These are phyloP conservation scores for Callyntrura sp. DNA, from an alignment of 2,888 invertebrate species.

Conservation along the genomic window DNA sequence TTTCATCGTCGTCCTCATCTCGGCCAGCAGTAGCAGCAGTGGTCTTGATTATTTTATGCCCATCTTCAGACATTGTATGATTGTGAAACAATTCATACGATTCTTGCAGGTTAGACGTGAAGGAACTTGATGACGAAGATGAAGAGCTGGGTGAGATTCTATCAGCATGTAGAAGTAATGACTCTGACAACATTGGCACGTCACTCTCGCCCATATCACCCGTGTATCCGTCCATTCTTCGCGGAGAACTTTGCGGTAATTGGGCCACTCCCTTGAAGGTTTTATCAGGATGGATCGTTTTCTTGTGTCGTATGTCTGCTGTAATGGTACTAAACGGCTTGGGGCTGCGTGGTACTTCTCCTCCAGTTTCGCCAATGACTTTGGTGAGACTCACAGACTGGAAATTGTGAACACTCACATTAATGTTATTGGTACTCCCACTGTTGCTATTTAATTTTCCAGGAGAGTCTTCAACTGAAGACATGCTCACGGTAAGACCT, in stretches of 20 bases:
- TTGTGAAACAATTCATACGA: constrained; percentile 80
- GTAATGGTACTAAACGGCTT: constrained; percentile 23
- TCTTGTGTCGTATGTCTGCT: constrained; percentile 4
- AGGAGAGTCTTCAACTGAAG: constrained; percentile 44
- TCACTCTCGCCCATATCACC: constrained; percentile 36
- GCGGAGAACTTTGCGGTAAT: constrained; percentile 15
- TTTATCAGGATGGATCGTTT: constrained; percentile 45
- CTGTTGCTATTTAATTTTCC: neutral
- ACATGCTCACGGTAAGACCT: constrained; percentile 64
- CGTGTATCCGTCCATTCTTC: constrained; percentile 73
- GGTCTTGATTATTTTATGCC: constrained; percentile 12
- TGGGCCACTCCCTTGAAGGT: neutral
- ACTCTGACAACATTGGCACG: constrained; percentile 64
- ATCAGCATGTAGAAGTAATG: constrained; percentile 67
- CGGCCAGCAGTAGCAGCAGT: constrained; percentile 2
- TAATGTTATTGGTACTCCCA: constrained; percentile 33
- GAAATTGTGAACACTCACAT: constrained; percentile 3
- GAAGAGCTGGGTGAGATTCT: constrained; percentile 76
- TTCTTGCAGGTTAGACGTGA: constrained; percentile 79
- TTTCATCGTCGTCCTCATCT: constrained; percentile 51
- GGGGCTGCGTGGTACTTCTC: neutral
- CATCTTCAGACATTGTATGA: constrained; percentile 67
- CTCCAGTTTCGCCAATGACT: constrained; percentile 22
- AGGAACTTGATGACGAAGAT: constrained; percentile 76
- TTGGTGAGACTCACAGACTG: constrained; percentile 38